Base-by-base conservation (phyloP, 2,797 vertebrate genomes). In the Echeneis naucrates region DNA sequence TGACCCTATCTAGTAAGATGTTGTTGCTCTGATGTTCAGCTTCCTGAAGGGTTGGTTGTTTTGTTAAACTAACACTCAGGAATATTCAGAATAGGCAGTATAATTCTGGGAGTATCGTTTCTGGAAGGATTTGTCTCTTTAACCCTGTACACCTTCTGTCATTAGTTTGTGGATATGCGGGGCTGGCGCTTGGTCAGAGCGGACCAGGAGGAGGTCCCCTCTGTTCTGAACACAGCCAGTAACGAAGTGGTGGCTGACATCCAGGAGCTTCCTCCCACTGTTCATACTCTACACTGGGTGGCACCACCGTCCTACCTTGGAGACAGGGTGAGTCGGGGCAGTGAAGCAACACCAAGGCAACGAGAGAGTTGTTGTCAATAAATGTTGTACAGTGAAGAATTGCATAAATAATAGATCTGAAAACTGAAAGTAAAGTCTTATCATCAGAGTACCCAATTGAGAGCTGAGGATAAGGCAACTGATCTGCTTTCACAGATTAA, bases 121-220 rank as follows among this genome's bases (percentile, higher is more conserved):
- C 6, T 8, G 42, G 27, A 53, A 48, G 8, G 11, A 38, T 23
- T 58, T 54, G 51, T 40, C 10, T 24, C 19, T 66, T 37, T 54
- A 45, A 45, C 12, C 14, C 12, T 10, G 32, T 35, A 47, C 10
- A 3, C 9, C 44, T 27, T 10, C 35, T 12, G 14, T 77, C 21
- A n/a, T 63, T 56, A 99, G 98, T 96, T 96, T 86, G 94, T 96
- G 71, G 94, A 96, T 53, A 98, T 99, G 97, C 93, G 65, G 54
- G 92, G 78, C 74, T 99, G 98, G 98, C 92, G 5, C 56, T 90
- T 99, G 84, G 92, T 96, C 88, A 93, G 88, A 0, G 54, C 68
- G 0, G 93, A 95, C 54, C 92, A 89, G 66, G 88, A 73, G 54
- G 89, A 93, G 55, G 81, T 99, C 62, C 86, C 94, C 2, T 89